These are phyloP conservation scores for Aythya baeri DNA, from an alignment of 2,113 vertebrate species.

Conservation along the genomic window DNA sequence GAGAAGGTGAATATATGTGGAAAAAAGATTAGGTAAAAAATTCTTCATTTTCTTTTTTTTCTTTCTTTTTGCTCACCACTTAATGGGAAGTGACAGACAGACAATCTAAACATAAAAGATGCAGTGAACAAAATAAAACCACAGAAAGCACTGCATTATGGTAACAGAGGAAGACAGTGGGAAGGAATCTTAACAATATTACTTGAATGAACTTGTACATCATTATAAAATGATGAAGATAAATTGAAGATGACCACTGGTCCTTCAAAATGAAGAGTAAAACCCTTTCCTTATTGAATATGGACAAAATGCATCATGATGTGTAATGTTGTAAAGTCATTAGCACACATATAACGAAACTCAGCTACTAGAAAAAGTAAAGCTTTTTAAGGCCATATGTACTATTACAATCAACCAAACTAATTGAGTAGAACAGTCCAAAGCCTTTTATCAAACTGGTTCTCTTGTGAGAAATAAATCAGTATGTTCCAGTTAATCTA, in stretches of 20 bases:
- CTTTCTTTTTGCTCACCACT: not conserved
- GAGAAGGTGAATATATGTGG: fast-evolving
- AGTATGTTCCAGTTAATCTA: not conserved
- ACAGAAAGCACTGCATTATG: not conserved
- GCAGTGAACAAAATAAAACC: not conserved
- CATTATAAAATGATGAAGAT: not conserved
- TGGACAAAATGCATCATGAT: not conserved
- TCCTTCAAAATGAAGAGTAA: not conserved
- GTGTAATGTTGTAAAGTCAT: not conserved
- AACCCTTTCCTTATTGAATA: not conserved
- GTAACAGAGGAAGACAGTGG: not conserved
- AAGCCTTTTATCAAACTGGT: not conserved
- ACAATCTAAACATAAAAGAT: not conserved
- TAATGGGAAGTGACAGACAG: not conserved
- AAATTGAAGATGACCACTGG: not conserved
- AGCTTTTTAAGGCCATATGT: not conserved
- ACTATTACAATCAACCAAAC: not conserved
- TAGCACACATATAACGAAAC: not conserved
- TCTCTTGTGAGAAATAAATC: not conserved
- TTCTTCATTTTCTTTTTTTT: not conserved
- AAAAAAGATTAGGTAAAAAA: not conserved
- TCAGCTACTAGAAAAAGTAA: not conserved
- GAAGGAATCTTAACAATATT: not conserved
- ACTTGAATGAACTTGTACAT: not conserved
- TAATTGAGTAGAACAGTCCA: not conserved